Percentiles rank a stretch among this genome's conserved stretches.
Evolutionary conservation across 1,140 invertebrate species (phyloP).

Genomic region (Drosophila mauritiana): DNA sequence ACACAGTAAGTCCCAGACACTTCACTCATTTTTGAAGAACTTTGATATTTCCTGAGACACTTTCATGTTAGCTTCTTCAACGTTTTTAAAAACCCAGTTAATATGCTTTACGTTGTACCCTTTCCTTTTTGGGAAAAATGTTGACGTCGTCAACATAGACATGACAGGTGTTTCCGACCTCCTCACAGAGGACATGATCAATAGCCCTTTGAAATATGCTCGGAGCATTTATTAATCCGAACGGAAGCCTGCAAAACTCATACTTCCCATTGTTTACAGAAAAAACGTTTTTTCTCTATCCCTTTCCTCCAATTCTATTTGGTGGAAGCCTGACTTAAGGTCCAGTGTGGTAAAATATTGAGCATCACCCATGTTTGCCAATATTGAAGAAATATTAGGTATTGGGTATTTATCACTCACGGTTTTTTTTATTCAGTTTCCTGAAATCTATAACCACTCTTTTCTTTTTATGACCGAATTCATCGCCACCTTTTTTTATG

Average conservation of each 20-base stretch:
- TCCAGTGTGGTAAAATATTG: neutral
- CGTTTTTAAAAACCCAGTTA: neutral
- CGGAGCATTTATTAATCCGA: slow-evolving; percentile 2
- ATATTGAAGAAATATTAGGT: neutral
- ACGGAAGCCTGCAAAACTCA: slow-evolving; percentile 4
- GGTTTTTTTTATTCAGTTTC: neutral
- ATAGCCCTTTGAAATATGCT: slow-evolving; percentile 27
- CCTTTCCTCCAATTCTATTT: neutral
- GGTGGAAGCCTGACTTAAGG: neutral
- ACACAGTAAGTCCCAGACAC: neutral
- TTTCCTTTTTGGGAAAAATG: slow-evolving; percentile 1
- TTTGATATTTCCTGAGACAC: slow-evolving; percentile 8
- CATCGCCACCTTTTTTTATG: neutral
- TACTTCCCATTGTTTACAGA: slow-evolving; percentile 4
- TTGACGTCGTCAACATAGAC: slow-evolving; percentile 13
- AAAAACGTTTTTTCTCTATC: neutral
- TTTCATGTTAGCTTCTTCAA: slow-evolving; percentile 6
- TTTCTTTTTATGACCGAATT: neutral
- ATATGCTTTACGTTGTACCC: neutral
- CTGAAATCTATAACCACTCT: neutral
- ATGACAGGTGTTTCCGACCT: neutral
- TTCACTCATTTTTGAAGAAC: neutral
- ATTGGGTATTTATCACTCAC: slow-evolving; percentile 1
- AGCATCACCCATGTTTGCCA: slow-evolving; percentile 2
- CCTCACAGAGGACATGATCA: slow-evolving; percentile 2